phyloP scores from a whole-genome alignment of 2,797 vertebrate genomes.

The Mastacembelus armatus region DNA sequence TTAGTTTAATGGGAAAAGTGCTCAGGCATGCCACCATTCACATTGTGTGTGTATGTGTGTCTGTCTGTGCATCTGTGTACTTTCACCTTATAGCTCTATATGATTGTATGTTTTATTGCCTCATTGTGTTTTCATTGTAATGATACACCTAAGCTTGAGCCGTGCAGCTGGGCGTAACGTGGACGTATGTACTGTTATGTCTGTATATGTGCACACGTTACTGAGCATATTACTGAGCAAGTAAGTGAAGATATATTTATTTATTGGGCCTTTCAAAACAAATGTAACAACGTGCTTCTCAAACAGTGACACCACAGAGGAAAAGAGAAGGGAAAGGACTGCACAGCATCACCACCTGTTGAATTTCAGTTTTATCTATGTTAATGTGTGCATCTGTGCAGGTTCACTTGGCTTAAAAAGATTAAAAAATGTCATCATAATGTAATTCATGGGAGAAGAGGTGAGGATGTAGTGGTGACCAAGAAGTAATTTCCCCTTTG shows the following conservation, averaged over 20 bases:
- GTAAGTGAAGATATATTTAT: too few relatives aligned
- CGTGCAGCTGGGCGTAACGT: neutral
- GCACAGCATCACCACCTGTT: conserved; percentile 40
- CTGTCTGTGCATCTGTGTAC: conserved; percentile 17
- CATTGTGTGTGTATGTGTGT: too few relatives aligned
- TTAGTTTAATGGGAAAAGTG: conserved; percentile 68
- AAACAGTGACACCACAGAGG: conserved; percentile 14
- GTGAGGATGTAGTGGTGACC: conserved; percentile 44
- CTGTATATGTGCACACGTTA: neutral
- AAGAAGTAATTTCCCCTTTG: conserved; percentile 70
- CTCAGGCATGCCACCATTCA: conserved; percentile 53
- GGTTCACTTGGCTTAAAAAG: conserved; percentile 65
- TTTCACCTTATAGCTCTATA: conserved; percentile 38
- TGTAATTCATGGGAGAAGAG: conserved; percentile 63
- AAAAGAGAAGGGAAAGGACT: conserved; percentile 18
- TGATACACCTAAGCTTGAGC: conserved; percentile 16
- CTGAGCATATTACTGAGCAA: conserved; percentile 6
- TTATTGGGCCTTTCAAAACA: too few relatives aligned
- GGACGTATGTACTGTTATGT: conserved; percentile 3
- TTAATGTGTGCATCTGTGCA: conserved; percentile 18
- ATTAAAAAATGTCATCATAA: conserved; percentile 70
- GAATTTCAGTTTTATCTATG: conserved; percentile 41
- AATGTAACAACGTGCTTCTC: too few relatives aligned
- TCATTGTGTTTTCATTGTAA: conserved; percentile 32
- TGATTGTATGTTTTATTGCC: conserved; percentile 26